phyloP scores from a whole-genome alignment of 2,888 invertebrate species.

The Exocentrus adspersus region DNA sequence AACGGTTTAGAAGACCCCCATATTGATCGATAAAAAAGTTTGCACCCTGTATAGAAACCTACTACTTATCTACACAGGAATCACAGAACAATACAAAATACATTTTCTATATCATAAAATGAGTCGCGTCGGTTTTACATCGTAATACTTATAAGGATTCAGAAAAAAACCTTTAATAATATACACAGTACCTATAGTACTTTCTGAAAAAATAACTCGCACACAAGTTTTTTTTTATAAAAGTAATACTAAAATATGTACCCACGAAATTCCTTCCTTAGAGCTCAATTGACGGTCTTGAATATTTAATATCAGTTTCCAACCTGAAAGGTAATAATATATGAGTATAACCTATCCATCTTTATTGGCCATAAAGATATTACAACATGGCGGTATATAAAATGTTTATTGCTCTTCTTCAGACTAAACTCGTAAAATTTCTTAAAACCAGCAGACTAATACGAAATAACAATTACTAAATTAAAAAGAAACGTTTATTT shows the following conservation, averaged over 20 bases:
- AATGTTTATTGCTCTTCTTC: not conserved
- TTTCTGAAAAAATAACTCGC: not conserved
- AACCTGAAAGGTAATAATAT: not conserved
- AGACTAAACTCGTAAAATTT: too few species aligned
- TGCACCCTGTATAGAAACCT: too few species aligned
- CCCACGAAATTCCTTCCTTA: not conserved
- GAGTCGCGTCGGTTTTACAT: not conserved
- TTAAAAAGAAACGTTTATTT: too few species aligned
- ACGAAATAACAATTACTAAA: too few species aligned
- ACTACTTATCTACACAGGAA: too few species aligned
- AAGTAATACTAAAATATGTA: not conserved
- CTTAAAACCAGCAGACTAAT: too few species aligned
- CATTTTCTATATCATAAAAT: too few species aligned
- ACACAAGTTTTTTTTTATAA: too few species aligned
- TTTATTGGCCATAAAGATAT: not conserved
- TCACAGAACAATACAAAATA: too few species aligned
- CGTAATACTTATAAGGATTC: not conserved
- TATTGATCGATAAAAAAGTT: too few species aligned
- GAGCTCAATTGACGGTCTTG: not conserved
- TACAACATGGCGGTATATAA: not conserved
- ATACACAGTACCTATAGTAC: not conserved
- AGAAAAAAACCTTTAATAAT: too few species aligned
- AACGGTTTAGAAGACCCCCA: too few species aligned
- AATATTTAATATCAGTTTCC: not conserved
- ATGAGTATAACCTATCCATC: not conserved